Base-by-base conservation (phyloP, 2,888 invertebrate genomes). In the Romanomermis culicivorax region DNA sequence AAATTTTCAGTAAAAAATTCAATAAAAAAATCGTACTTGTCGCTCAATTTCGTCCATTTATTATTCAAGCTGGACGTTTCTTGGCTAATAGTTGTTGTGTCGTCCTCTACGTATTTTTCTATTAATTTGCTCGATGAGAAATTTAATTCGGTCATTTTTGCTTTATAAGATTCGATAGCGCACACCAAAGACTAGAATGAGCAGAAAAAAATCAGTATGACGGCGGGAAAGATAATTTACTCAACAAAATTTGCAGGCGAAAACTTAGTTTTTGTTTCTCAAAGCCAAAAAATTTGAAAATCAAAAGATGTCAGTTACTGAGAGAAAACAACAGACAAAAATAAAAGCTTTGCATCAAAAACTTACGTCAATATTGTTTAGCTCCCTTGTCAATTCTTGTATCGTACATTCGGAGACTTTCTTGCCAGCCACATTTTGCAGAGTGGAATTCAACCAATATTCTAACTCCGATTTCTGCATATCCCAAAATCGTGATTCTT, bases 401-500 rank as follows among this genome's bases (percentile, higher is more conserved):
- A 61, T 60, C 14, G 58, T 55, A 27, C 42, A 45, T 30, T 56
- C 54, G 29, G 43, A 7, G 27, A 25, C 58, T 55, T 58, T 36
- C 14, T 2, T 29, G 14, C 51, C 56, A 17, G 7, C 42, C 45
- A 47, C 17, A 25, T 43, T 45, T 11, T 43, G 23, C 55, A 2
- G 56, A 0, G 64, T 65, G 7, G 61, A 60, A 49, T 79, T 77
- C 58, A 93, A 76, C 91, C 93, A 93, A 64, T 83, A 79, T 73
- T 93, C 91, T 53, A 89, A 80, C 72, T 89, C 88, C 63, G 81
- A 77, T 58, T 85, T 78, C 69, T 85, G 79, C 64, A 83, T 80
- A 71, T 91, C 89, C 75, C 85, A 87, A 65, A 82, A 80, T 71
- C 88, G 85, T 64, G 87, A 85, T 74, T 89, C 88, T 57, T 82